Evolutionary conservation across 1,140 invertebrate species (phyloP), one percentile per base, ranked within the genome.

Genomic region (Scaptomyza montana): DNA sequence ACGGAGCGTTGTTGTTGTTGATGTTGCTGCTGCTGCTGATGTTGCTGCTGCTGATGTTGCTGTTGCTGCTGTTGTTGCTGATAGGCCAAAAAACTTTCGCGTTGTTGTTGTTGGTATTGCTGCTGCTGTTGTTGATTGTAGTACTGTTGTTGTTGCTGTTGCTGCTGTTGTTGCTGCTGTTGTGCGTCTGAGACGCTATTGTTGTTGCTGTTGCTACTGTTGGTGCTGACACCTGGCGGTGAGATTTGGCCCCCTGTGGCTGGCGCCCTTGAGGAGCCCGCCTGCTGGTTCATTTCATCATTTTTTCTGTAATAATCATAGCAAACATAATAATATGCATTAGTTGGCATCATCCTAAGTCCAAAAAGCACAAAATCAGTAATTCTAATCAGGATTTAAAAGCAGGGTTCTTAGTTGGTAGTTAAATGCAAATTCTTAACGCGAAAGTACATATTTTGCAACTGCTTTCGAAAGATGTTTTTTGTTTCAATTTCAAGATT

Each of bases 181-280:
- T 90, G 87, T 19, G 21, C 21, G 21, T 25, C 21, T 0, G 21
- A 25, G 21, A 25, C 21, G 71, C 36, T 84, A 74, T 2, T 79
- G 71, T 51, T 78, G 74, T 3, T 80, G 61, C 28, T 75, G 72
- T 13, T 70, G 51, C 47, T 76, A 55, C 12, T 82, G 71, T 47
- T 89, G 54, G 67, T 87, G 67, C 75, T 80, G 78, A 73, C 90
- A 84, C 89, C 90, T 74, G 86, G 89, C 89, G 91, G 91, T 90
- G 91, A 92, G 78, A 92, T 90, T 90, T 92, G 91, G 90, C 91
- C 89, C 91, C 91, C 91, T 85, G 89, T 92, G 90, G 91, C 90
- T 92, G 91, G 91, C 85, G 91, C 91, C 91, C 91, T 92, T 89
- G 91, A 92, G 91, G 91, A 92, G 91, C 91, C 91, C 68, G 89